phyloP scores from a whole-genome alignment of 2,888 invertebrate genomes.

The Rhingia rostrata region DNA sequence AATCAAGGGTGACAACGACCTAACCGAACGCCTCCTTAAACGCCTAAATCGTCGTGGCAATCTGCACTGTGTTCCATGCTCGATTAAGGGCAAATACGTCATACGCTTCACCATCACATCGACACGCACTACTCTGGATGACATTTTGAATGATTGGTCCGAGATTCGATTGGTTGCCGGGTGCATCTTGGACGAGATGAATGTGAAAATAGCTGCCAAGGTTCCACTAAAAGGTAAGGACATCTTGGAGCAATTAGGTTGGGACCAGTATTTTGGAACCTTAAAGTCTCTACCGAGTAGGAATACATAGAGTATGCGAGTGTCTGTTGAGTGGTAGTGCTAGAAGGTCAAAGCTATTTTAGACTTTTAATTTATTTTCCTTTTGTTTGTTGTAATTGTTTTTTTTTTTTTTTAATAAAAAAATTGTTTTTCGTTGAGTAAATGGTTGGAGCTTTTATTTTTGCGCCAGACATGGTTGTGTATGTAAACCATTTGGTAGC shows the following conservation, averaged over 20 bases:
- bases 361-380: not conserved
- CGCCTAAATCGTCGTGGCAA: slow-evolving; percentile 93
- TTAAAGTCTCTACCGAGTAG: not conserved
- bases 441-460: not conserved
- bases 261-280: not conserved
- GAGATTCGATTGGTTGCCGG: slow-evolving; percentile 90
- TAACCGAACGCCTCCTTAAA: slow-evolving; percentile 94
- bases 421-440: not conserved
- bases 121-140: slow-evolving; percentile 90
- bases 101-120: slow-evolving; percentile 97
- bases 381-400: not conserved
- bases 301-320: not conserved
- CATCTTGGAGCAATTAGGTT: not conserved
- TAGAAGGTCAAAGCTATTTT: slow-evolving; percentile 11
- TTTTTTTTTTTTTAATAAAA: not conserved
- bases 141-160: slow-evolving; percentile 92
- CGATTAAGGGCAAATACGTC: slow-evolving; percentile 94
- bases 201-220: slow-evolving; percentile 84
- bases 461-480: not conserved
- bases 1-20: slow-evolving; percentile 91
- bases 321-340: slow-evolving; percentile 16
- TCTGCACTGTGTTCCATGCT: slow-evolving; percentile 97
- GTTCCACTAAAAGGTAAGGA: slow-evolving; percentile 89
- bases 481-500: not conserved
- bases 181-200: slow-evolving; percentile 87